A percentile compares a stretch with the other conserved stretches of the same genome.
Evolutionary conservation across 2,888 invertebrate species (phyloP).

Genomic region (Clunio marinus): DNA sequence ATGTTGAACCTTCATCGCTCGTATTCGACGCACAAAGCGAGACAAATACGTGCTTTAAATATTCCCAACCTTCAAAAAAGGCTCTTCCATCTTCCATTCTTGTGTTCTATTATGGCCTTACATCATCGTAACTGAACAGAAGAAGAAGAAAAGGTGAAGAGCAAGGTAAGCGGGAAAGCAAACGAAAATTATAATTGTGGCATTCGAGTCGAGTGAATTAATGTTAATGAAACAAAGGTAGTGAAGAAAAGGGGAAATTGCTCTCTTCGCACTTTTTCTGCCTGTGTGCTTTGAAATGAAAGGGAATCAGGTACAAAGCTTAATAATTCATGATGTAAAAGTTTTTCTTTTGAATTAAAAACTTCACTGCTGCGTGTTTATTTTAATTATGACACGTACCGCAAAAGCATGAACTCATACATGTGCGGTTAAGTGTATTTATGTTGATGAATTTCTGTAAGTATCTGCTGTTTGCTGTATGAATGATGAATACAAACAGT

Average conservation of each 20-base stretch:
- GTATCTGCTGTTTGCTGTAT: no score
- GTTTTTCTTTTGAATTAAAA: not conserved
- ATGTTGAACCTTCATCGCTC: not conserved
- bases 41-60: conserved; percentile 10
- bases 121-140: no score
- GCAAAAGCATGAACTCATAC: not conserved
- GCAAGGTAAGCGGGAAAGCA: not conserved
- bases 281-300: not conserved
- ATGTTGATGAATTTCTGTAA: no score
- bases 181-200: conserved; percentile 22
- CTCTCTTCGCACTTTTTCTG: not conserved
- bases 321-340: conserved; percentile 19
- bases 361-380: conserved; percentile 1
- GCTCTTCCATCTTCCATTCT: not conserved
- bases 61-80: not conserved
- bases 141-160: not conserved
- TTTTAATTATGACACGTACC: conserved; percentile 30
- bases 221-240: conserved; percentile 32
- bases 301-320: not conserved
- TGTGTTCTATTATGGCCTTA: not conserved
- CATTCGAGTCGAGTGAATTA: conserved; percentile 18
- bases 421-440: no score
- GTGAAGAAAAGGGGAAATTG: conserved; percentile 1
- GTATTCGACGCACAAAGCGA: conserved; percentile 2
- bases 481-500: no score